Evolutionary conservation across 2,888 invertebrate genomes (phyloP), one percentile per base, ranked within the genome.

Genomic region (Eupsilia transversa): DNA sequence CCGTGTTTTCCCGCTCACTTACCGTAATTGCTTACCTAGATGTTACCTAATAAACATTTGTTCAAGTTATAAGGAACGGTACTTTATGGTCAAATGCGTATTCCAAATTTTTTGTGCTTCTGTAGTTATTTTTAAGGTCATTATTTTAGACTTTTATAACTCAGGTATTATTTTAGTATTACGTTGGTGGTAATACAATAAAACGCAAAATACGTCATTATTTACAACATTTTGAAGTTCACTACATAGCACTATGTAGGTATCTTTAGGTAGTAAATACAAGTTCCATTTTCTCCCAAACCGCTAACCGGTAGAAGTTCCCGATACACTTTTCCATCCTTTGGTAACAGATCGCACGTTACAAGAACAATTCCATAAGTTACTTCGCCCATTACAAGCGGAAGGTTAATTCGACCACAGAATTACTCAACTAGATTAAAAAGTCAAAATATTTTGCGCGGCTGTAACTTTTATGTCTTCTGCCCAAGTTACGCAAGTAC

Each of bases 381-480:
- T 68, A 41, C 30, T 68, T 30, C 23, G 38, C 30, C 67, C 67
- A 41, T 41, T n/a, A 30, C 67, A 30, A 67, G 41, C 38, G 27
- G 14, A 57, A 64, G n/a, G 60, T 72, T 72, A 60, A 78, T 63
- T 69, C 41, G 57, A 35, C 75, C 67, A 64, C 64, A 35, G 60
- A 70, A 64, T 77, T 73, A 67, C 74, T 41, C 74, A 69, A 68
- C 72, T 71, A 67, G 60, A 84, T 79, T 86, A 86, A 86, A 84
- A 82, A 82, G 76, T 80, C 61, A 56, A 84, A 86, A 86, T 82
- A 82, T 73, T 84, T 77, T 72, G 68, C 74, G 61, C 72, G 72
- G 71, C 74, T 78, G 80, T 82, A 80, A 86, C 84, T 80, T 85
- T 85, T 84, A 85, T 72, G 84, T 76, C 80, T 86, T 70, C 67